Evolutionary conservation across 2,113 vertebrate genomes (phyloP), one percentile per base, ranked within the genome.

Genomic region (Pelusios castaneus): DNA sequence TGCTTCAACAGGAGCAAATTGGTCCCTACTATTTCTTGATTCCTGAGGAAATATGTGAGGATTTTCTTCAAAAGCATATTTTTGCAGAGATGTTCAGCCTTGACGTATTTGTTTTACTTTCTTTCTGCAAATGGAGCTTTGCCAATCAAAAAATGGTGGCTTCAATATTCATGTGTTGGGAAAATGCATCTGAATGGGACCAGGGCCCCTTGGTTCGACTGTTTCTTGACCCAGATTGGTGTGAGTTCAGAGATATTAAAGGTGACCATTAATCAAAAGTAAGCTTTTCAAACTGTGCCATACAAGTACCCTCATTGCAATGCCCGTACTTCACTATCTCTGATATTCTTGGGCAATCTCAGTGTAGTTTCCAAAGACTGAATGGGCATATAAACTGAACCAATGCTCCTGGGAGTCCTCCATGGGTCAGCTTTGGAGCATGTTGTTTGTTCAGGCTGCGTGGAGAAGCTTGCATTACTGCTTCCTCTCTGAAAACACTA

Each of bases 1-100:
- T 91, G 95, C 94, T 97, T 96, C 94, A 97, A 97, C 95, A 96
- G 94, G 95, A 95, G 38, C 93, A 94, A 95, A 88, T 70, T 70
- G 19, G n/a, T 38, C n/a, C 17, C 14, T 70, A 70, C 17, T 70
- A 38, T n/a, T 16, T n/a, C 34, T 67, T 67, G 34, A 19, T 38
- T 67, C n/a, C 63, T 67, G 63, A 38, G 9, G n/a, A 7, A 22
- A 17, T 70, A 3, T 70, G 63, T 38, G 19, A 38, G n/a, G 63
- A 38, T 70, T 70, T 38, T 70, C n/a, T 70, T 70, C 19, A n/a
- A 38, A 38, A 70, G 9, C n/a, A 94, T 95, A 75, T 76, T 76
- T 12, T 45, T 41, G 10, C 73, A 76, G 12, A 45, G 13, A 10
- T 45, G 25, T 8, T 45, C 73, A 76, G 24, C 80, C 41, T 56